Evolutionary conservation across 1,140 invertebrate genomes (phyloP).

Genomic region (Asobara japonica): DNA sequence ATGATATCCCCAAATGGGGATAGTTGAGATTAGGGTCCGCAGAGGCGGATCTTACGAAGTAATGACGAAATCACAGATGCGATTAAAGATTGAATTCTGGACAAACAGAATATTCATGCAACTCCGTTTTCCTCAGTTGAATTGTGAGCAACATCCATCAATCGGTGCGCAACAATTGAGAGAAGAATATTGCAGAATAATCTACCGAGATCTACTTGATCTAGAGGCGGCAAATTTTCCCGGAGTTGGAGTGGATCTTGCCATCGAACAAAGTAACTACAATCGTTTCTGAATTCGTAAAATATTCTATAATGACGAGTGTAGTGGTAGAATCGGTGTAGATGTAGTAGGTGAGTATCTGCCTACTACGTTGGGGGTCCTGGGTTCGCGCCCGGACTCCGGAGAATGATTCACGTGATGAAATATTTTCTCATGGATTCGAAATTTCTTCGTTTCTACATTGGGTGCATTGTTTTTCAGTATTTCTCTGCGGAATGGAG

Average conservation of each 20-base stretch:
- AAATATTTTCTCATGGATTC: background rate
- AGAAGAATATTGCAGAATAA: slow-evolving; percentile 48
- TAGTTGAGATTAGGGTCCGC: too few species aligned
- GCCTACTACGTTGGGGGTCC: too few species aligned
- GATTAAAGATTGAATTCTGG: too few species aligned
- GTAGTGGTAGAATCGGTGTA: background rate
- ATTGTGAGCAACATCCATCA: slow-evolving; percentile 33
- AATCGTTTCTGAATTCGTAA: slow-evolving; percentile 13
- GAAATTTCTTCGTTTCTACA: too few species aligned
- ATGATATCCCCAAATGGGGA: too few species aligned
- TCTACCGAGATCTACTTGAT: slow-evolving; percentile 52
- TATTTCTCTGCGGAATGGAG: slow-evolving; percentile 59
- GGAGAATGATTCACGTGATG: too few species aligned
- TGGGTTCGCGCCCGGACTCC: too few species aligned
- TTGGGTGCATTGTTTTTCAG: slow-evolving; percentile 38
- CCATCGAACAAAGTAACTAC: slow-evolving; percentile 56
- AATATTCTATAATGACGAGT: background rate
- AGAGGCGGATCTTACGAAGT: too few species aligned
- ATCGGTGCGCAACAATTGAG: slow-evolving; percentile 36
- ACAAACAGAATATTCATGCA: slow-evolving; percentile 23
- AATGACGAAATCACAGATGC: too few species aligned
- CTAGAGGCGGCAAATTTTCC: slow-evolving; percentile 49
- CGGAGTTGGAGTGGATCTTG: slow-evolving; percentile 47
- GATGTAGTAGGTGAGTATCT: too few species aligned
- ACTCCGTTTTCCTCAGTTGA: slow-evolving; percentile 42